These are phyloP conservation scores for Clostera curtula DNA, from an alignment of 2,888 invertebrate genomes.

Conservation along the genomic window DNA sequence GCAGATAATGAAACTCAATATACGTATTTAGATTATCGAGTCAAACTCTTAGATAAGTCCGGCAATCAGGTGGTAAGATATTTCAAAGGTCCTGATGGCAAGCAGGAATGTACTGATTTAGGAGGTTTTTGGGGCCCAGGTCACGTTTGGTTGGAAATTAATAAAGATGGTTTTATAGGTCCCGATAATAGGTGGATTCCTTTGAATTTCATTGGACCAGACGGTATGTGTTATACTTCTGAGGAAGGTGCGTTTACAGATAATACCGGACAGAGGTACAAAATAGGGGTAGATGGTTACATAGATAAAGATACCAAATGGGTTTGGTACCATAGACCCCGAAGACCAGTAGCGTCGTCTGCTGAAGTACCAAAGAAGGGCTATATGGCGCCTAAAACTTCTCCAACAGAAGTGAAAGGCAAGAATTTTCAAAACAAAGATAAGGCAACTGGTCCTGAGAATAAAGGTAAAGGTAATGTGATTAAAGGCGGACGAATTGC, in stretches of 20 bases:
- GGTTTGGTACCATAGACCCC: conserved; percentile 44
- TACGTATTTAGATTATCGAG: conserved; percentile 60
- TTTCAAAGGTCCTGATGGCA: conserved; percentile 62
- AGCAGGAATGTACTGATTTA: conserved; percentile 58
- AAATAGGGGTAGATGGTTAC: conserved; percentile 61
- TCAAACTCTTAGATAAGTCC: conserved; percentile 52
- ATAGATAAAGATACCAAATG: conserved; percentile 58
- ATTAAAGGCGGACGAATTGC: conserved; percentile 14
- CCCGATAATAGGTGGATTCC: conserved; percentile 63
- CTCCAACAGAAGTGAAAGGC: too few relatives aligned
- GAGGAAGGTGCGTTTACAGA: conserved; percentile 58
- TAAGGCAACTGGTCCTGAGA: conserved; percentile 15
- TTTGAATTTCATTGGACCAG: conserved; percentile 56
- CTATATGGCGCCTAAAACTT: too few relatives aligned
- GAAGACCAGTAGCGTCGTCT: conserved; percentile 12
- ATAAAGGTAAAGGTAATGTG: conserved; percentile 20
- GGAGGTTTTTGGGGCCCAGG: conserved; percentile 60
- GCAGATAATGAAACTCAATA: conserved; percentile 46
- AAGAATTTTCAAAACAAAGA: too few relatives aligned
- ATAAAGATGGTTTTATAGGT: conserved; percentile 62
- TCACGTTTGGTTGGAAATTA: conserved; percentile 55
- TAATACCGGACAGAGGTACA: conserved; percentile 31
- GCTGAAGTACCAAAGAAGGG: conserved; percentile 17
- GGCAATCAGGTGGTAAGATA: conserved; percentile 58
- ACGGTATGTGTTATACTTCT: conserved; percentile 54